phyloP scores from a whole-genome alignment of 2,113 vertebrate genomes.

The Urocitellus parryii region DNA sequence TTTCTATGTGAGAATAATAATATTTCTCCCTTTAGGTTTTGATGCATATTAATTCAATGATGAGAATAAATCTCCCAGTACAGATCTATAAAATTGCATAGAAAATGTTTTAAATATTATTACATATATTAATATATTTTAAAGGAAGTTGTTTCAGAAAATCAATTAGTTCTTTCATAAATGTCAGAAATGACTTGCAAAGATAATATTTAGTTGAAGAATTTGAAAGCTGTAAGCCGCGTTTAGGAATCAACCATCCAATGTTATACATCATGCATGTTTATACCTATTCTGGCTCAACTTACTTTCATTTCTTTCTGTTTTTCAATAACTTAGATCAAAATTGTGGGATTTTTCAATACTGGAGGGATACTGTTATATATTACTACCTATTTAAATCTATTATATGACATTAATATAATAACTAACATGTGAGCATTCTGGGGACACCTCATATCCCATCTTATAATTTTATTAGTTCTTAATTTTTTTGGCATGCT shows the following conservation, averaged over 20 bases:
- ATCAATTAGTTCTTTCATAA: neutral
- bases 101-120: neutral
- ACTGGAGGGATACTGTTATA: neutral
- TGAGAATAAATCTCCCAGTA: neutral
- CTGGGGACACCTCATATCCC: neutral
- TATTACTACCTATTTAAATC: neutral
- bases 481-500: neutral
- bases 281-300: neutral
- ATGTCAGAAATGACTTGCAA: neutral
- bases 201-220: neutral
- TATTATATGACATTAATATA: neutral
- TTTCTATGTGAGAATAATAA: neutral
- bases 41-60: neutral
- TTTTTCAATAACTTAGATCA: neutral
- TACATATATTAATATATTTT: neutral
- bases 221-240: neutral
- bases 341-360: neutral
- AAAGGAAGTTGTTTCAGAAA: neutral
- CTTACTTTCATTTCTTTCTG: neutral
- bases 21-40: neutral
- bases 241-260: neutral
- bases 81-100: neutral
- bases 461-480: neutral
- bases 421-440: no score
- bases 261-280: accelerated